phyloP scores from a whole-genome alignment of 2,888 invertebrate species.

The Nebria salina region DNA sequence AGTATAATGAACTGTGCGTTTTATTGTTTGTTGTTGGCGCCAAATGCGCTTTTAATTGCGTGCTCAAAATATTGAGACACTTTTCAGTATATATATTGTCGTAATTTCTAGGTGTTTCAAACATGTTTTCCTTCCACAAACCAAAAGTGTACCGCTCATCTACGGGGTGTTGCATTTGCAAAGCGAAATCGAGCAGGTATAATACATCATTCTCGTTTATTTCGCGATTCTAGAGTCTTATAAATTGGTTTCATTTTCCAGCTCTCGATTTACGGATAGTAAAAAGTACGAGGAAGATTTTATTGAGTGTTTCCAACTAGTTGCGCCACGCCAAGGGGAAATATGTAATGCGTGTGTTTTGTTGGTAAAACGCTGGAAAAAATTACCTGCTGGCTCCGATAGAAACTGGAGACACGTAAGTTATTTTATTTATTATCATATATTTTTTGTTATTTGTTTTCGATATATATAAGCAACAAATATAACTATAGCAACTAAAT shows the following conservation, averaged over 20 bases:
- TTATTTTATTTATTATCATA: constrained; percentile 3
- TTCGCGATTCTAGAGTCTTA: background rate
- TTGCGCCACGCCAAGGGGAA: constrained; percentile 79
- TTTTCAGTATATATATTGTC: no score
- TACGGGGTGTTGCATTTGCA: constrained; percentile 87
- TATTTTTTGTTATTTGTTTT: background rate
- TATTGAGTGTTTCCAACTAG: constrained; percentile 79
- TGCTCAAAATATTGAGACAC: background rate
- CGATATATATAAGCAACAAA: no score
- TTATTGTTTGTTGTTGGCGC: background rate
- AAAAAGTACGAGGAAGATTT: constrained; percentile 85
- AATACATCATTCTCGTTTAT: constrained; percentile 50
- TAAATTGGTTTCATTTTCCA: constrained; percentile 56
- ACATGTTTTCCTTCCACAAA: constrained; percentile 87
- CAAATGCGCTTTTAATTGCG: background rate
- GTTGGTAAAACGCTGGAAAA: constrained; percentile 83
- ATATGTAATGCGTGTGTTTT: constrained; percentile 89
- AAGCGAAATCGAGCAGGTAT: constrained; percentile 84
- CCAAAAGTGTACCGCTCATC: constrained; percentile 85
- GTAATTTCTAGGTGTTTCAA: constrained; percentile 57
- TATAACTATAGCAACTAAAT: no score
- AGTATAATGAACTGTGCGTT: background rate
- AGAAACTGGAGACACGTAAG: constrained; percentile 83
- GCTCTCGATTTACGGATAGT: constrained; percentile 86
- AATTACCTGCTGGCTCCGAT: constrained; percentile 75